phyloP scores from a whole-genome alignment of 2,888 invertebrate species.

The Eupeodes latifasciatus region DNA sequence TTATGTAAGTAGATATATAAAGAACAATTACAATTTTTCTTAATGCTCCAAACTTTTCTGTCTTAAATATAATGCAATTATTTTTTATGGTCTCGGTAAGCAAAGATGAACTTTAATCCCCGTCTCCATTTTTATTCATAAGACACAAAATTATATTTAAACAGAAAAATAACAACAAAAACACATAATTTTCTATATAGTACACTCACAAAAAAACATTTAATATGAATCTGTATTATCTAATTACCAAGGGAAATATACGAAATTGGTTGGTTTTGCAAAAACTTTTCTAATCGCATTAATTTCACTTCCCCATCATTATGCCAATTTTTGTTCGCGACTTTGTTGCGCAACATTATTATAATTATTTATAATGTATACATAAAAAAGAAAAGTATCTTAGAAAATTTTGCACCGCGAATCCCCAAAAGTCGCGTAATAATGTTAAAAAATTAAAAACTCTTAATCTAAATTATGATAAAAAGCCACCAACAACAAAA shows the following conservation, averaged over 20 bases:
- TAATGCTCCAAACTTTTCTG: constrained; percentile 32
- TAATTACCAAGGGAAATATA: constrained; percentile 61
- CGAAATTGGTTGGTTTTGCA: constrained; percentile 52
- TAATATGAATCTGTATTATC: constrained; percentile 52
- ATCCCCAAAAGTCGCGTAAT: constrained; percentile 17
- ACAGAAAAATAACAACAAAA: neutral
- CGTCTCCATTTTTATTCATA: neutral
- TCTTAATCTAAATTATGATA: constrained; percentile 47
- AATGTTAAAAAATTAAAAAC: constrained; percentile 45
- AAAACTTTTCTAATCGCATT: constrained; percentile 73
- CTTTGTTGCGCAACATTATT: constrained; percentile 20
- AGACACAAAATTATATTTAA: neutral
- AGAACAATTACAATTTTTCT: constrained; percentile 38
- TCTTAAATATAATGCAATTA: constrained; percentile 44
- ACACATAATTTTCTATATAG: neutral
- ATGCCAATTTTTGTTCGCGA: neutral
- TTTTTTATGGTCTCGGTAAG: constrained; percentile 47
- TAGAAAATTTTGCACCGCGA: constrained; percentile 9
- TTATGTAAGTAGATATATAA: neutral
- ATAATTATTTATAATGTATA: constrained; percentile 29
- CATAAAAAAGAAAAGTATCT: constrained; percentile 31
- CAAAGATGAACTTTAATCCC: neutral
- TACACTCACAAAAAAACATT: constrained; percentile 44
- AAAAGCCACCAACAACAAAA: neutral
- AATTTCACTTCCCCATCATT: constrained; percentile 33